phyloP scores from a whole-genome alignment of 2,113 vertebrate species.

The Pseudois nayaur region DNA sequence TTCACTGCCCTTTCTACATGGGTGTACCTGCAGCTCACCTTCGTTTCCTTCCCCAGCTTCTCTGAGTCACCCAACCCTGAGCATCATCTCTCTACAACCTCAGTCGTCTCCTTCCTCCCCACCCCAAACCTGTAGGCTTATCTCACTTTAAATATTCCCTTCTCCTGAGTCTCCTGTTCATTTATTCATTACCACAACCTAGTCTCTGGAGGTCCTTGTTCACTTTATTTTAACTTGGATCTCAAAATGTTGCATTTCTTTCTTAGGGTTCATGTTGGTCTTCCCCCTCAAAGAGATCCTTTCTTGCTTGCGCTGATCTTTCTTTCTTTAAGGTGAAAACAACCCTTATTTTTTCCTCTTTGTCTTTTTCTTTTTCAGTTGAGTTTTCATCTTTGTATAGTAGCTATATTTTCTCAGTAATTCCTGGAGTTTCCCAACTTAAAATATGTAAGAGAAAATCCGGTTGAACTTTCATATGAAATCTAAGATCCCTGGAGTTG shows the following conservation, averaged over 20 bases:
- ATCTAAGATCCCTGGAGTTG: not conserved
- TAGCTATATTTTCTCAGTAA: not conserved
- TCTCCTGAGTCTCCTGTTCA: not conserved
- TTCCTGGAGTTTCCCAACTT: not conserved
- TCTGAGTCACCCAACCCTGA: not conserved
- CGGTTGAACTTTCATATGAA: not conserved
- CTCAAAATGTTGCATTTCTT: not conserved
- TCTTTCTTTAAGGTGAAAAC: not conserved
- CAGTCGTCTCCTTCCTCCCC: not conserved
- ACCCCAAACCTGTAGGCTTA: not conserved
- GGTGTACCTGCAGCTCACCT: not conserved
- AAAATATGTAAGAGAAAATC: not conserved
- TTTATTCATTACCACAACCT: not conserved
- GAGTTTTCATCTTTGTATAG: not conserved
- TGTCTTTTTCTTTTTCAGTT: not conserved
- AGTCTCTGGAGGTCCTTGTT: not conserved
- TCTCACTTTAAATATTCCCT: not conserved
- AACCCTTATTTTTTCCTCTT: not conserved
- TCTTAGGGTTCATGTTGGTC: not conserved
- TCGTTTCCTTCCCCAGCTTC: not conserved
- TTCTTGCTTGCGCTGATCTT: not conserved
- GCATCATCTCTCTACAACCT: not conserved
- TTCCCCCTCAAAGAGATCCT: not conserved
- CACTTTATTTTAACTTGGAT: not conserved
- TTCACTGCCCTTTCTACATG: no score